Base-by-base conservation (phyloP, 1,140 invertebrate genomes). In the Myzus persicae region DNA sequence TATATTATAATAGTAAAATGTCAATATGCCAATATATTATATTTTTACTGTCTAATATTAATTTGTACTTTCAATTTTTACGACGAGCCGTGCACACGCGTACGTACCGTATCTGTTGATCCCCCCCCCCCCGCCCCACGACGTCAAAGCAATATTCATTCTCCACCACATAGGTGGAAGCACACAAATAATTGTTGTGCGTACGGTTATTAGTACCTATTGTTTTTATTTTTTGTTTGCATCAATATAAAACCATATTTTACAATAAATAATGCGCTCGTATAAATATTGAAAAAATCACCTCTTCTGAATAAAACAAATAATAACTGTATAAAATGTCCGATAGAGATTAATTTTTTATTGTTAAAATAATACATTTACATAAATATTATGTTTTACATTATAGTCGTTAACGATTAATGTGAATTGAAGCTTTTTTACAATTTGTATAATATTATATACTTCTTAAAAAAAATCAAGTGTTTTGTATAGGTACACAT, bases 401-500 rank as follows among this genome's bases (percentile, higher is more conserved):
- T n/a, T 31, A 67, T n/a, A n/a, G 11, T 14, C 26, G 11, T 31
- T 59, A 31, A 59, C 54, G 54, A 59, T 59, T 59, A 59, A 31
- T 59, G 26, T 59, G 26, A 59, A 59, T 9, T 26, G 26, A 59
- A 59, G 54, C 54, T 59, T 59, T 31, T 31, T 7, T 59, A 59
- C 11, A 59, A 26, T 31, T 59, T 59, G 31, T 59, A 31, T 31
- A 59, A 59, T 67, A 26, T 54, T 54, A 26, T 54, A 54, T 59
- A 59, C 31, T 76, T 76, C 59, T 76, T 76, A 76, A 76, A 76
- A 76, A 67, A 67, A 67, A 76, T n/a, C 31, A 67, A 76, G n/a
- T 31, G n/a, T 76, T 76, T n/a, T 67, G 31, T 67, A 31, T 59
- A 44, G 14, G 46, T 5, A n/a, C 31, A 18, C 59, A 18, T 67